These are phyloP conservation scores for Leguminivora glycinivorella DNA, from an alignment of 1,140 invertebrate species.

Conservation along the genomic window DNA sequence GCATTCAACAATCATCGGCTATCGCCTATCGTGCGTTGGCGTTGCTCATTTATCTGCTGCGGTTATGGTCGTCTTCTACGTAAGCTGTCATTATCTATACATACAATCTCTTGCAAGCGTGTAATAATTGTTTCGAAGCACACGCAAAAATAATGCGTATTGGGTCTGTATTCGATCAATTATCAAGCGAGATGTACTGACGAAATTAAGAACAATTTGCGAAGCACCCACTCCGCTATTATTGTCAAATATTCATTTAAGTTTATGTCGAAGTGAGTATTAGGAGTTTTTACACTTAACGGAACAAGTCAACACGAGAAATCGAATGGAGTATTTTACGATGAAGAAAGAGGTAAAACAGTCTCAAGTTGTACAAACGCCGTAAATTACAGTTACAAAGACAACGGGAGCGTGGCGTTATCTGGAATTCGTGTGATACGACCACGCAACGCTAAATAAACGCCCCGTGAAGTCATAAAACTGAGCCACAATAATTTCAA, in stretches of 20 bases:
- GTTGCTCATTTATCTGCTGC: constrained; percentile 58
- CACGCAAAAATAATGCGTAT: neutral
- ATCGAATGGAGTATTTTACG: neutral
- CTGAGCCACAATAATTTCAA: constrained; percentile 68
- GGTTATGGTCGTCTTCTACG: constrained; percentile 55
- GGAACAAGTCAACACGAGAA: neutral
- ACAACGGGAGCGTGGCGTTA: constrained; percentile 51
- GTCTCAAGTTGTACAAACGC: constrained; percentile 27
- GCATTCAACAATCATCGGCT: constrained; percentile 23
- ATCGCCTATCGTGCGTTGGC: constrained; percentile 43
- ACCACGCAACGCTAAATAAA: constrained; percentile 68
- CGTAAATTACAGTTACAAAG: constrained; percentile 36
- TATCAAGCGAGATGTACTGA: no score
- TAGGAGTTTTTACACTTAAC: no score
- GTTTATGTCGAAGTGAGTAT: no score
- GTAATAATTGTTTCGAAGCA: neutral
- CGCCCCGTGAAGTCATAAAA: constrained; percentile 74
- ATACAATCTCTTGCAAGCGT: neutral
- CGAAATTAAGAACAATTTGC: no score
- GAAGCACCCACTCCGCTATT: no score
- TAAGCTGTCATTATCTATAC: constrained; percentile 5
- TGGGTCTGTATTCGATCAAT: no score
- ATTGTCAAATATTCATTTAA: no score
- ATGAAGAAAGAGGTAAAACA: constrained; percentile 1
- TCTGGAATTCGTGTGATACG: constrained; percentile 62